phyloP scores from a whole-genome alignment of 2,797 vertebrate species.

The Sebastes aleutianus region DNA sequence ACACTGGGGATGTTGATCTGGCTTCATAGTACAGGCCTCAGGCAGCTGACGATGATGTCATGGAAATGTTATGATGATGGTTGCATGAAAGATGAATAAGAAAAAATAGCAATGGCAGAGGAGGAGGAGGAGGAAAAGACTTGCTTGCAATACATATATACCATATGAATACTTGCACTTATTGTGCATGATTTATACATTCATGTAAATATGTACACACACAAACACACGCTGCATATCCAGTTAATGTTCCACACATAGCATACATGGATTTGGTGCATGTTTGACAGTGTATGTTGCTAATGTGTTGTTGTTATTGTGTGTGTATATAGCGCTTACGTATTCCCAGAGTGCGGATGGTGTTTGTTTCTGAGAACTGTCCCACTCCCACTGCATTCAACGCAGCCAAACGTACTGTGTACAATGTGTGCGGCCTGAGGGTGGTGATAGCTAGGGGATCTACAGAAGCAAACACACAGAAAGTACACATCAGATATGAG shows the following conservation, averaged over 20 bases:
- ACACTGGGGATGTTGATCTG: too few relatives aligned
- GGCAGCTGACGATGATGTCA: constrained; percentile 39
- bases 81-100: constrained; percentile 36
- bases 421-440: constrained; percentile 75
- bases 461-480: constrained; percentile 25
- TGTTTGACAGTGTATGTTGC: neutral
- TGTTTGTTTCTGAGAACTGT: constrained; percentile 60
- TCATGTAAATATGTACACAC: neutral
- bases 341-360: constrained; percentile 65
- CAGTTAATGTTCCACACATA: neutral
- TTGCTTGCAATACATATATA: neutral
- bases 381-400: constrained; percentile 73
- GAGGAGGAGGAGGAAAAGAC: constrained; percentile 6
- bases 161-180: neutral
- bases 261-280: neutral
- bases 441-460: constrained; percentile 52
- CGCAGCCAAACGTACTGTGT: constrained; percentile 74
- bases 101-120: constrained; percentile 8
- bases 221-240: neutral
- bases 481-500: neutral
- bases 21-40: too few relatives aligned
- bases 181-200: neutral
- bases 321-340: constrained; percentile 67
- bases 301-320: neutral
- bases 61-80: constrained; percentile 36